Evolutionary conservation across 1,140 invertebrate species (phyloP).

Genomic region (Pogonus chalceus): DNA sequence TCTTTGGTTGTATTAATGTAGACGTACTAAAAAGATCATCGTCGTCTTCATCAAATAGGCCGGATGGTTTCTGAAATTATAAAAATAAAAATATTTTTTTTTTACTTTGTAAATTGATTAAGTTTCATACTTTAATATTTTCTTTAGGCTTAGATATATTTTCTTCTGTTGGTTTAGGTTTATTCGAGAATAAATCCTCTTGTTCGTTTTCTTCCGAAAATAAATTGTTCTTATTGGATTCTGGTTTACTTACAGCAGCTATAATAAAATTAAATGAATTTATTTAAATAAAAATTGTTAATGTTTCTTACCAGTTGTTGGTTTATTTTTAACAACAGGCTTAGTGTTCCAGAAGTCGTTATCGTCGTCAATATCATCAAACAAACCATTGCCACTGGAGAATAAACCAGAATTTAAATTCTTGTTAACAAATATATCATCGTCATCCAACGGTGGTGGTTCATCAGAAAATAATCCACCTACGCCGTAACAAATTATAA

Average conservation of each 20-base stretch:
- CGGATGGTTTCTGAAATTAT: slow-evolving; percentile 3
- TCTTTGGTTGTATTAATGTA: slow-evolving; percentile 21
- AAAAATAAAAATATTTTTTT: not conserved
- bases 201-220: too few relatives aligned
- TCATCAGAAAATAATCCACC: slow-evolving; percentile 41
- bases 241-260: too few relatives aligned
- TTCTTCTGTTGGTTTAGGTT: too few relatives aligned
- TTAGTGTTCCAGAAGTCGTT: slow-evolving; percentile 14
- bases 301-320: not conserved
- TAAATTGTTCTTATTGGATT: too few relatives aligned
- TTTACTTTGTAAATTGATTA: too few relatives aligned
- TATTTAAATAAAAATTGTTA: too few relatives aligned
- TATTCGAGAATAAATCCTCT: too few relatives aligned
- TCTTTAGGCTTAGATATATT: too few relatives aligned
- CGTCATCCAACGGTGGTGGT: slow-evolving; percentile 39
- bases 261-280: too few relatives aligned
- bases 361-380: slow-evolving; percentile 31
- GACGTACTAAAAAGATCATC: slow-evolving; percentile 24
- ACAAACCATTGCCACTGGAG: slow-evolving; percentile 32
- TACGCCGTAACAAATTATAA: too few relatives aligned
- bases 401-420: slow-evolving; percentile 33
- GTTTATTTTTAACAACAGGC: not conserved
- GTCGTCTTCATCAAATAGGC: slow-evolving; percentile 19
- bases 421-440: slow-evolving; percentile 26
- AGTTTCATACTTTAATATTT: too few relatives aligned